Evolutionary conservation across 2,113 vertebrate genomes (phyloP), one percentile per base, ranked within the genome.

Genomic region (Macrotus californicus): DNA sequence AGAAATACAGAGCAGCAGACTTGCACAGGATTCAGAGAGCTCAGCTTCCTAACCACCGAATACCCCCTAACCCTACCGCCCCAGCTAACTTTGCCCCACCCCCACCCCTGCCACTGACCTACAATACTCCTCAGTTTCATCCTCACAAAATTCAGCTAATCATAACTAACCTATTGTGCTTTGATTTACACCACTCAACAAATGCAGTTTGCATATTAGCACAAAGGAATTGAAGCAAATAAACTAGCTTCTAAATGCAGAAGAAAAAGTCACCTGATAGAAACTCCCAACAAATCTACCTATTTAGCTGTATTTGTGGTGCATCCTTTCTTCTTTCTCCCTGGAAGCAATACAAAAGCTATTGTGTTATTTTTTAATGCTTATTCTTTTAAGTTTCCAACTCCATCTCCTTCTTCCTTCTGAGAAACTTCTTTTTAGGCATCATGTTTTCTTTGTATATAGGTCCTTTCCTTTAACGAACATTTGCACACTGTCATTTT

Each of bases 71-170:
- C 26, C 14, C 12, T 67, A 41, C 56, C 39, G 43, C 7, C 3
- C 3, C 16, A 34, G 26, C 24, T 22, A 8, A 0, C 4, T 54
- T 64, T 3, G 18, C 39, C n/a, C 6, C 31, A 18, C 6, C 0
- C 5, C 31, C 8, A 54, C 9, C 24, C 14, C 31, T 39, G 11
- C 14, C n/a, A 4, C 8, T 5, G 54, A 67, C 34, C 10, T 29
- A 8, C 14, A 34, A 39, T 19, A 34, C 11, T 41, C 64, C 41
- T 83, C 13, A 36, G 48, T 73, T 90, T 52, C 31, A 67, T 12
- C 19, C 46, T 69, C 26, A n/a, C 29, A 26, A 54, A 81, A 67
- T 46, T 34, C 16, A 90, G 69, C 24, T 34, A 26, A 50, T 66
- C 19, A 43, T 52, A 83, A 34, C 24, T 52, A 84, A 48, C 54